A percentile compares a stretch with the other conserved stretches of the same genome.
phyloP scores from a whole-genome alignment of 92 coral and sea anemone species.

The Heteractis magnifica region DNA sequence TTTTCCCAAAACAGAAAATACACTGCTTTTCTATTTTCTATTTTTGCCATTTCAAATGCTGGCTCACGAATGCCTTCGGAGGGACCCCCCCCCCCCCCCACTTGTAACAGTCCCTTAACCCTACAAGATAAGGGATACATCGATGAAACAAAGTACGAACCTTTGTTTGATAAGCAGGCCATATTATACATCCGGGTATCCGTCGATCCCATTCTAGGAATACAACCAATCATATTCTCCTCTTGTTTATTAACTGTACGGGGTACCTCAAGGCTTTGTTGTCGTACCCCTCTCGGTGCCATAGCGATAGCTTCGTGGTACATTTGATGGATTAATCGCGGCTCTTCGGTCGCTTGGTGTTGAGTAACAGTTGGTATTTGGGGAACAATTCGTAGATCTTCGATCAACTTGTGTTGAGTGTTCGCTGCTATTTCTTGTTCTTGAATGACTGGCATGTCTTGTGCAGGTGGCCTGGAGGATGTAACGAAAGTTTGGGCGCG shows the following conservation, averaged over 20 bases:
- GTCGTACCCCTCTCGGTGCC: conserved; percentile 9
- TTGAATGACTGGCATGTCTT: conserved; percentile 8
- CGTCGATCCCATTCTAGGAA: conserved; percentile 1
- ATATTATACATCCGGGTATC: conserved; percentile 13
- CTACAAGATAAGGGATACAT: not conserved
- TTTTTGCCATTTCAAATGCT: too few relatives aligned
- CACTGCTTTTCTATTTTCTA: too few relatives aligned
- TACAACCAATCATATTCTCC: not conserved
- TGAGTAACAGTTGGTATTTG: not conserved
- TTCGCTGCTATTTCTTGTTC: not conserved
- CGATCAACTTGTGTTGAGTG: not conserved
- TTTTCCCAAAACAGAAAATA: too few relatives aligned
- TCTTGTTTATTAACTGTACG: not conserved
- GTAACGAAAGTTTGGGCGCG: not conserved
- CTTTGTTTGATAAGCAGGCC: conserved; percentile 23
- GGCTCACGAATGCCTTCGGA: too few relatives aligned
- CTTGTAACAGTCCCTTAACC: too few relatives aligned
- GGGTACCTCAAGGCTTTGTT: conserved; percentile 21
- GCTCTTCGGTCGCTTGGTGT: conserved; percentile 8
- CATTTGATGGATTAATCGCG: conserved; percentile 11
- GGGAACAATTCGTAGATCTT: not conserved
- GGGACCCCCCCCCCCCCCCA: too few relatives aligned
- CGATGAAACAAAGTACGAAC: not conserved
- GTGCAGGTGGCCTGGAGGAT: not conserved
- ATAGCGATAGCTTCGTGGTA: not conserved